A percentile compares a stretch with the other conserved stretches of the same genome.
phyloP scores from a whole-genome alignment of 2,113 vertebrate species.

The Diadophis punctatus region DNA sequence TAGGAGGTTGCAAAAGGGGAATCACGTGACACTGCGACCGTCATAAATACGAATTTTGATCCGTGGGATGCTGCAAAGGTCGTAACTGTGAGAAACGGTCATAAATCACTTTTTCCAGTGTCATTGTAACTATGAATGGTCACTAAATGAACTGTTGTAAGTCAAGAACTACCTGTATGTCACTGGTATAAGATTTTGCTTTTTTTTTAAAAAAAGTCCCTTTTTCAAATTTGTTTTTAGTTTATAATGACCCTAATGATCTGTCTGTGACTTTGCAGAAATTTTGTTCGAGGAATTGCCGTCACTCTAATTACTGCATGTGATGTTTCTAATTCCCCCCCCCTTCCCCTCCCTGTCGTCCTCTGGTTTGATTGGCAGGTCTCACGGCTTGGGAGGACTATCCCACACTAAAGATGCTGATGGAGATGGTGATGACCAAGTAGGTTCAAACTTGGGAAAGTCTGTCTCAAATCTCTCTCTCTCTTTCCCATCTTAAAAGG shows the following conservation, averaged over 20 bases:
- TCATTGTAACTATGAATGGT: too few species aligned
- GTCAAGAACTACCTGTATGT: background rate
- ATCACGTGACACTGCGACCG: too few species aligned
- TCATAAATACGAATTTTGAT: too few species aligned
- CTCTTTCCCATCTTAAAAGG: rapidly evolving
- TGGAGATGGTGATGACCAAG: constrained; percentile 99
- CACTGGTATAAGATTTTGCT: background rate
- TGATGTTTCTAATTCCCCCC: background rate
- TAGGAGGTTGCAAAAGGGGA: too few species aligned
- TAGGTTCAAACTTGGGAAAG: constrained; percentile 53
- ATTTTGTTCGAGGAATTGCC: background rate
- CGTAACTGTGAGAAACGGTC: too few species aligned
- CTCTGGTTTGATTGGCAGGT: constrained; percentile 65
- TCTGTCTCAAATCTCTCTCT: rapidly evolving
- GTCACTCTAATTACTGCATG: rapidly evolving
- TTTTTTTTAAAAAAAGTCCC: background rate
- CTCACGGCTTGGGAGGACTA: constrained; percentile 96
- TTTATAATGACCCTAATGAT: background rate
- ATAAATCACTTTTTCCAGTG: too few species aligned
- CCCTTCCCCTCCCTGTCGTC: background rate
- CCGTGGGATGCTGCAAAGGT: too few species aligned
- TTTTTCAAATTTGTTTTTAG: background rate
- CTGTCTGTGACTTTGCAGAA: background rate
- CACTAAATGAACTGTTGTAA: too few species aligned
- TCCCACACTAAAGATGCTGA: constrained; percentile 97